Evolutionary conservation across 1,140 invertebrate genomes (phyloP).

Genomic region (Hypothenemus hampei): DNA sequence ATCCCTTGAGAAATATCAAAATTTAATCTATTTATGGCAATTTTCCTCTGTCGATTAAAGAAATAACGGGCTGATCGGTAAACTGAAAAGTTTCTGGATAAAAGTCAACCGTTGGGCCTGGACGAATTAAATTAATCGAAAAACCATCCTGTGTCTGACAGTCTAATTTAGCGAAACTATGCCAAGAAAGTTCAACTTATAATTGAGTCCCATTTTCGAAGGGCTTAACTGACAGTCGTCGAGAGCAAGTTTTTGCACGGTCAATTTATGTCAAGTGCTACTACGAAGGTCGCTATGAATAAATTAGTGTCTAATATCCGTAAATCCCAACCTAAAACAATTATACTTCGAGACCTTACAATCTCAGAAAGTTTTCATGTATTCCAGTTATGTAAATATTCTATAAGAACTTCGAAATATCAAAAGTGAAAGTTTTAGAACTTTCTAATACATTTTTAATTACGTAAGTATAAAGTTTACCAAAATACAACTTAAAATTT

Average conservation of each 20-base stretch:
- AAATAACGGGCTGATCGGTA: not conserved
- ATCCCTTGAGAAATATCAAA: too few species aligned
- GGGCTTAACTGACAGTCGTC: slow-evolving; percentile 13
- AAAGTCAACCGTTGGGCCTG: slow-evolving; percentile 1
- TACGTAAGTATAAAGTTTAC: too few species aligned
- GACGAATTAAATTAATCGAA: slow-evolving; percentile 19
- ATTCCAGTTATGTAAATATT: too few species aligned
- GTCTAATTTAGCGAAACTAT: slow-evolving; percentile 20
- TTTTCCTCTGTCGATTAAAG: not conserved
- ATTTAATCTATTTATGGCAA: not conserved
- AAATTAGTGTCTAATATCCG: not conserved
- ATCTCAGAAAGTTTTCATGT: too few species aligned
- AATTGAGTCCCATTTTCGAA: slow-evolving; percentile 16
- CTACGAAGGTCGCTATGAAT: slow-evolving; percentile 9
- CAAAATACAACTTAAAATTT: too few species aligned
- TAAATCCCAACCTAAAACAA: not conserved
- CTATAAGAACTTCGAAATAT: too few species aligned
- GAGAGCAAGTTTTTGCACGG: slow-evolving; percentile 16
- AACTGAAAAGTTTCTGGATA: slow-evolving; percentile 1
- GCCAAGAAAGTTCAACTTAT: slow-evolving; percentile 18
- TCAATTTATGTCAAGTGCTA: slow-evolving; percentile 11
- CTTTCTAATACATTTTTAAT: too few species aligned
- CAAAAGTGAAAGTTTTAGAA: too few species aligned
- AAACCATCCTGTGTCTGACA: slow-evolving; percentile 16
- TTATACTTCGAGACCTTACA: too few species aligned